Base-by-base conservation (phyloP, 1,140 invertebrate genomes). In the Rhopalosiphum padi region DNA sequence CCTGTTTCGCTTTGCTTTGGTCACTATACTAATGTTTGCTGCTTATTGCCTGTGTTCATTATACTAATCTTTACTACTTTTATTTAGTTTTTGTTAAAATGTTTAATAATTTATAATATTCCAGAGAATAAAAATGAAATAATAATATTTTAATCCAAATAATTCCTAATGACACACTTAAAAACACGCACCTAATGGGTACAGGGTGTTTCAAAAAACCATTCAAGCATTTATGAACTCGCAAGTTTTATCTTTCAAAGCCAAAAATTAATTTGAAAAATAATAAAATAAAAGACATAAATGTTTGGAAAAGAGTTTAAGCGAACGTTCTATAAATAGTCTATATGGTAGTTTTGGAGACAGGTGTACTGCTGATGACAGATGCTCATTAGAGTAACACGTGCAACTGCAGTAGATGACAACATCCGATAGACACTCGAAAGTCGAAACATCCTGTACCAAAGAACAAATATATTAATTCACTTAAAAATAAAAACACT, bases 391-490 rank as follows among this genome's bases (percentile, higher is more conserved):
- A 93, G 60, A n/a, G 77, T n/a, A 93, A 93, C 91, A 93, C 91
- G 90, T 91, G 90, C 90, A 55, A 60, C 87, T 43, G 22, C n/a
- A 90, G 51, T 22, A 23, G 46, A 83, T 30, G 68, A 91, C 68
- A 51, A 51, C 77, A 93, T 93, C 91, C 48, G 60, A 92, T 92
- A 92, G 30, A 68, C 90, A 83, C 68, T 46, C 15, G 22, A 53
- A 48, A 55, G n/a, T 90, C 88, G 91, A 93, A 93, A 86, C 91
- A 86, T 93, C 82, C 91, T 93, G 91, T 93, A 93, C 91, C 91
- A 21, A 93, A 83, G 55, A 83, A 89, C 21, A 88, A 35, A 60
- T 37, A 90, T 77, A 91, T 85, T 92, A 53, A 92, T 92, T 51
- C n/a, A 25, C 37, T 83, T 37, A 92, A 51, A 83, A 37, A 30